Conservation (phyloP, 1,140 invertebrate species). For the Eriocheir sinensis region DNA sequence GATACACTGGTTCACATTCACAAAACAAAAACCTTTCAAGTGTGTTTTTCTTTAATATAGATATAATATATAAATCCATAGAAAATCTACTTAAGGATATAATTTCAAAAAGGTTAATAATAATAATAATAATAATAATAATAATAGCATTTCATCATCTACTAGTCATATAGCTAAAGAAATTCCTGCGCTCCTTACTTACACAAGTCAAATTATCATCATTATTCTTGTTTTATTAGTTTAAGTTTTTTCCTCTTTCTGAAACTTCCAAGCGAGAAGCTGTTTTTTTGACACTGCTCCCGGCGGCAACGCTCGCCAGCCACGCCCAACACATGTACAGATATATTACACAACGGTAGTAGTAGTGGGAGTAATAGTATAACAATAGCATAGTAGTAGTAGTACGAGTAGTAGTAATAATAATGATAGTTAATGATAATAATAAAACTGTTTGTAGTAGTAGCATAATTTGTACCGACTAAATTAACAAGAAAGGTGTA, state of each 20-base stretch:
- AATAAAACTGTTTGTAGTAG: too few relatives aligned
- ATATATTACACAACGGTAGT: not conserved
- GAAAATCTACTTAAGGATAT: not conserved
- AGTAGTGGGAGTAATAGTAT: too few relatives aligned
- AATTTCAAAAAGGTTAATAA: conserved; percentile 7
- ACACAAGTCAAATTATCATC: too few relatives aligned
- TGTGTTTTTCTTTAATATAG: not conserved
- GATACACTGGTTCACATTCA: not conserved
- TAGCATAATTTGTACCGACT: not conserved
- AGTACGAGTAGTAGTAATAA: too few relatives aligned
- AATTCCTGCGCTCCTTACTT: not conserved
- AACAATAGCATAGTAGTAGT: too few relatives aligned
- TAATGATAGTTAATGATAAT: not conserved
- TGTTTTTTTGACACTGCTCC: not conserved
- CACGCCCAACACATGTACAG: not conserved
- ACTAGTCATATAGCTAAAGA: not conserved
- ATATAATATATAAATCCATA: conserved; percentile 1
- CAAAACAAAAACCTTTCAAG: not conserved
- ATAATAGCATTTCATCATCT: not conserved
- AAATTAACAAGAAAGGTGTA: not conserved
- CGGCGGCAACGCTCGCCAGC: not conserved
- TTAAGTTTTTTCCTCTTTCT: not conserved
- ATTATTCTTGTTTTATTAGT: not conserved
- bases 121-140: not conserved
- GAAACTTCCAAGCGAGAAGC: not conserved